Evolutionary conservation across 2,888 invertebrate genomes (phyloP).

Genomic region (Rhamnusium bicolor): DNA sequence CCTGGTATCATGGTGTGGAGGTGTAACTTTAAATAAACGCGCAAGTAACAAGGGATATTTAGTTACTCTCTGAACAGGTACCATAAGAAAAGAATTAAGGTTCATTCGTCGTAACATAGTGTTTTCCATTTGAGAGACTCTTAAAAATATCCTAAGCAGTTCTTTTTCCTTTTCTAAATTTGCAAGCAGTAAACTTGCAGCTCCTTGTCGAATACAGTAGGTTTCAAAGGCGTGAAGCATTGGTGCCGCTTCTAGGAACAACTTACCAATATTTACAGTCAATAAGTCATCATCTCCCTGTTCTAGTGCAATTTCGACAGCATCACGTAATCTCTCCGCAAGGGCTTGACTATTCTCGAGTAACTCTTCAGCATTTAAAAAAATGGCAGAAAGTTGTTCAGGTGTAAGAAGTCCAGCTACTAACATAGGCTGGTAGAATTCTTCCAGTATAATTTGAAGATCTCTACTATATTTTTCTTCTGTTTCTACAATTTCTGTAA

Average conservation of each 20-base stretch:
- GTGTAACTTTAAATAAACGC: slow-evolving; percentile 92
- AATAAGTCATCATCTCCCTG: slow-evolving; percentile 88
- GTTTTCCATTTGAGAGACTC: slow-evolving; percentile 98
- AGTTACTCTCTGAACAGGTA: slow-evolving; percentile 96
- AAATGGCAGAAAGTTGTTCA: slow-evolving; percentile 93
- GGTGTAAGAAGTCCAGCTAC: slow-evolving; percentile 92
- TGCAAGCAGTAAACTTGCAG: slow-evolving; percentile 89
- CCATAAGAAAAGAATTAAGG: slow-evolving; percentile 97
- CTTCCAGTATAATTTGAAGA: slow-evolving; percentile 92
- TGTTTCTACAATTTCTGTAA: slow-evolving; percentile 95
- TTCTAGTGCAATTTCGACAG: slow-evolving; percentile 88
- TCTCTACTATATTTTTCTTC: slow-evolving; percentile 96
- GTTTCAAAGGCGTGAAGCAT: slow-evolving; percentile 97
- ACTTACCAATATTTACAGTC: slow-evolving; percentile 91
- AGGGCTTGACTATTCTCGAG: slow-evolving; percentile 88
- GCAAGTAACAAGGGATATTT: slow-evolving; percentile 95
- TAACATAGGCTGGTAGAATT: slow-evolving; percentile 94
- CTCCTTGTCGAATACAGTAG: slow-evolving; percentile 94
- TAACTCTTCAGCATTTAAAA: slow-evolving; percentile 93
- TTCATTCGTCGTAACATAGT: slow-evolving; percentile 94
- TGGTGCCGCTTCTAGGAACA: slow-evolving; percentile 91
- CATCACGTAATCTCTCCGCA: slow-evolving; percentile 88
- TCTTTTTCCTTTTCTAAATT: slow-evolving; percentile 96
- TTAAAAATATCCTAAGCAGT: slow-evolving; percentile 91
- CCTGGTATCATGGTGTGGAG: slow-evolving; percentile 85